Conservation (phyloP, 1,140 invertebrate species). For the Saxidomus purpurata region DNA sequence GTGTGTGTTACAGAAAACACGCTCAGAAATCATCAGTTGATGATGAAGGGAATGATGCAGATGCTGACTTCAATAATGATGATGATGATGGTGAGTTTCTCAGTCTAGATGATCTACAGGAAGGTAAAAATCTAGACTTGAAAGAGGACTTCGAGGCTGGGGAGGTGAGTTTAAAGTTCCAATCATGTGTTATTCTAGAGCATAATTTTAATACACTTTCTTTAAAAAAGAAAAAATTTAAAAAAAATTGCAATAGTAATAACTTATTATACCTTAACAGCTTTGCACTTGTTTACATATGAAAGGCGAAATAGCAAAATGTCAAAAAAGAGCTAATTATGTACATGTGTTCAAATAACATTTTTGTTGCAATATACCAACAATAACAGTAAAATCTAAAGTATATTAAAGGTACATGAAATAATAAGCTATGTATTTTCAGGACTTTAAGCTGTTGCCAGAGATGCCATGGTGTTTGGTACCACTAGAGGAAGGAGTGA, state of each 20-base stretch:
- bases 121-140: constrained; percentile 74
- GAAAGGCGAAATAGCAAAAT: no score
- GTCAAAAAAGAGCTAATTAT: no score
- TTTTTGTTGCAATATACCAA: no score
- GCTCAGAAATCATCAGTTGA: constrained; percentile 69
- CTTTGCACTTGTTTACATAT: no score
- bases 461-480: constrained; percentile 80
- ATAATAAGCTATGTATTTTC: constrained; percentile 42
- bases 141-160: constrained; percentile 72
- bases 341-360: no score
- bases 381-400: no score
- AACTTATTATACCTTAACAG: no score
- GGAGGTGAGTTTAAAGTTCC: constrained; percentile 51
- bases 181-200: not conserved
- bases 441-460: constrained; percentile 77
- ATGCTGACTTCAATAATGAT: constrained; percentile 69
- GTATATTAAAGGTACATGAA: no score
- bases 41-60: constrained; percentile 75
- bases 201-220: no score
- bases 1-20: constrained; percentile 60
- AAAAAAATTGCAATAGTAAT: no score
- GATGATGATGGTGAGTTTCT: constrained; percentile 82
- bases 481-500: constrained; percentile 80
- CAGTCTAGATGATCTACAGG: constrained; percentile 81
- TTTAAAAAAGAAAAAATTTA: no score